Conservation (phyloP, 2,113 vertebrate genomes). For the Microcebus jonahi region DNA sequence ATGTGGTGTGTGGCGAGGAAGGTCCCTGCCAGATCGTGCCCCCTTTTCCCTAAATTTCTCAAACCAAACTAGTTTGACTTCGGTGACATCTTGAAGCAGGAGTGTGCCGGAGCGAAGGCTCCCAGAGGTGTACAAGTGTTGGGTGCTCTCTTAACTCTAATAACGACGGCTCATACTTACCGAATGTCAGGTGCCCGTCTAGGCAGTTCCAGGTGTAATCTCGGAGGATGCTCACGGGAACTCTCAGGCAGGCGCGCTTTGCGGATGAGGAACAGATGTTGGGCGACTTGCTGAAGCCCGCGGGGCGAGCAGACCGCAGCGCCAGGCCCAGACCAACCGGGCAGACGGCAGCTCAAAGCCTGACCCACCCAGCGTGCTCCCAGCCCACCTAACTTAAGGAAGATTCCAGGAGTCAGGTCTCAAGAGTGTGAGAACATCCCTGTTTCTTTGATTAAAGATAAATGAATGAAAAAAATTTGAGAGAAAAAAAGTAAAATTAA, state of each 20-base stretch:
- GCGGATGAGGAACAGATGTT: fast-evolving
- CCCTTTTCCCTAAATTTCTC: background rate
- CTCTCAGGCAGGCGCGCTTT: fast-evolving
- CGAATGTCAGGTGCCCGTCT: fast-evolving
- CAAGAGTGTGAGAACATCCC: background rate
- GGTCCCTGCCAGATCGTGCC: background rate
- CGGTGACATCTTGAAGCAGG: background rate
- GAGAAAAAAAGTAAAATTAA: background rate
- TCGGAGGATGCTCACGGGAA: fast-evolving
- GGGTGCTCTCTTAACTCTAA: fast-evolving
- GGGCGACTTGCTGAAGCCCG: too few relatives aligned
- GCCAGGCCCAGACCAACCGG: too few relatives aligned
- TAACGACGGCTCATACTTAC: fast-evolving
- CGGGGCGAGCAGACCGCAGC: fast-evolving
- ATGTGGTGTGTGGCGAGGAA: fast-evolving
- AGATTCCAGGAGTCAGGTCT: background rate
- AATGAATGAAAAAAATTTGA: background rate
- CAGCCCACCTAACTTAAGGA: too few relatives aligned
- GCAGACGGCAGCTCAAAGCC: too few relatives aligned
- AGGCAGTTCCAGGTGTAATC: fast-evolving
- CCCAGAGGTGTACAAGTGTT: fast-evolving
- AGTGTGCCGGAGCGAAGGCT: background rate
- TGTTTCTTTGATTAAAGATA: background rate
- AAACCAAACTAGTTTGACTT: background rate
- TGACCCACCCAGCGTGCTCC: too few relatives aligned